Evolutionary conservation across 2,797 vertebrate genomes (phyloP).

Genomic region (Poeciliopsis gracilis): DNA sequence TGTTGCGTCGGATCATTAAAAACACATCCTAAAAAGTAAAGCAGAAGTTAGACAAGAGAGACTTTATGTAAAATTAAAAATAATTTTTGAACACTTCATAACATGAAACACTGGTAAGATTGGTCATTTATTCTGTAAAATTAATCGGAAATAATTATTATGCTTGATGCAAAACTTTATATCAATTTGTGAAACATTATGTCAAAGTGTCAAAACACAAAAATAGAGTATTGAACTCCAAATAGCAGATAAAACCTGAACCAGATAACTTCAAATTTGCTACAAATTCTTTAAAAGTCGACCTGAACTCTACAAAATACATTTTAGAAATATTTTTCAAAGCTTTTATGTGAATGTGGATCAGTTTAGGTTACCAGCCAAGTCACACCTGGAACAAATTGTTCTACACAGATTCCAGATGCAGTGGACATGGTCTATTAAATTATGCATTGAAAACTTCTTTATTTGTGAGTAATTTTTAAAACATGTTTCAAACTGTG

Average conservation of each 20-base stretch:
- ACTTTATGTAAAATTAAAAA: neutral
- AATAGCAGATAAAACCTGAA: neutral
- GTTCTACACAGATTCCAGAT: neutral
- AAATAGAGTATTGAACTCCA: neutral
- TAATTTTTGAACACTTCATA: neutral
- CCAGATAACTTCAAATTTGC: neutral
- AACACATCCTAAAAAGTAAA: constrained; percentile 78
- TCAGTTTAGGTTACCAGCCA: neutral
- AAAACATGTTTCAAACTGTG: neutral
- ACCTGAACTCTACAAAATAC: neutral
- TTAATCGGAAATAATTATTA: neutral
- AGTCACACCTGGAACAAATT: neutral
- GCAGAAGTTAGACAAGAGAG: neutral
- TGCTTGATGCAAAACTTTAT: neutral
- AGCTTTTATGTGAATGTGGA: neutral
- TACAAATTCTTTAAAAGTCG: neutral
- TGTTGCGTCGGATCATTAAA: constrained; percentile 83
- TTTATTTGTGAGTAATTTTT: neutral
- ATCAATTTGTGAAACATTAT: neutral
- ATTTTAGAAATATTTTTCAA: neutral
- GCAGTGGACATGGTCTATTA: neutral
- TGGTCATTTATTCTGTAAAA: neutral
- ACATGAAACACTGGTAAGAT: neutral
- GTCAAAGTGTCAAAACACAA: neutral
- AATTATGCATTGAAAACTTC: neutral